Base-by-base conservation (phyloP, 2,888 invertebrate genomes). In the Drosophila anomelani region DNA sequence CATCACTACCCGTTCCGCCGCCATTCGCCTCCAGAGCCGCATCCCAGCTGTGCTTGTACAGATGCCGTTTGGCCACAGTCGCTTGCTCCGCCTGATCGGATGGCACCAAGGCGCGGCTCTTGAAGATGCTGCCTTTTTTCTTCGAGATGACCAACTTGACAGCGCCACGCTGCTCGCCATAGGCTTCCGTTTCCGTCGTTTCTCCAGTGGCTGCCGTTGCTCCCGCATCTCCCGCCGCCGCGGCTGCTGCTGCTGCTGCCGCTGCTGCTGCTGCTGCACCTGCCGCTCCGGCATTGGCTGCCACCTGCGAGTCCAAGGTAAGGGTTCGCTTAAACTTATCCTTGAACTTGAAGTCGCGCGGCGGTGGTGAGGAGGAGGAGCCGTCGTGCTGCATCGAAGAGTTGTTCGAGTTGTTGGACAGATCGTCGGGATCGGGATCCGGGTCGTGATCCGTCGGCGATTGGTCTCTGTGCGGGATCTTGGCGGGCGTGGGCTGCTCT, bases 41-140 rank as follows among this genome's bases (percentile, higher is more conserved):
- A 77, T 95, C 95, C 97, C 97, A 98, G 92, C 97, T 97, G 93
- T 98, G 97, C 92, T 95, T 96, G 91, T 98, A 98, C 39, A 97
- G 92, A 66, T 96, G 97, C 55, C 96, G 94, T 92, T 97, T 96
- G 86, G 96, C 81, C 95, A 70, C 95, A 93, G 62, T 95, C 95
- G 75, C 87, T 57, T 90, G 86, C 64, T 91, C 89, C 3, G 90
- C 94, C 66, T 91, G 90, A 46, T 90, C 91, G n/a, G 91, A 88
- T 1, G 85, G 88, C 17, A 95, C 94, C 77, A 95, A 92, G 15
- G 95, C 95, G 67, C 97, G 95, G 89, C 97, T 97, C 90, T 97
- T 97, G 90, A 97, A 97, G 91, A 97, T 97, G 85, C 97, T 97
- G 53, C 97, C 97, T 90, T 97, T 97, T 91, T 97, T 97, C 91